Base-by-base conservation (phyloP, 2,888 invertebrate species). In the Romanomermis culicivorax region DNA sequence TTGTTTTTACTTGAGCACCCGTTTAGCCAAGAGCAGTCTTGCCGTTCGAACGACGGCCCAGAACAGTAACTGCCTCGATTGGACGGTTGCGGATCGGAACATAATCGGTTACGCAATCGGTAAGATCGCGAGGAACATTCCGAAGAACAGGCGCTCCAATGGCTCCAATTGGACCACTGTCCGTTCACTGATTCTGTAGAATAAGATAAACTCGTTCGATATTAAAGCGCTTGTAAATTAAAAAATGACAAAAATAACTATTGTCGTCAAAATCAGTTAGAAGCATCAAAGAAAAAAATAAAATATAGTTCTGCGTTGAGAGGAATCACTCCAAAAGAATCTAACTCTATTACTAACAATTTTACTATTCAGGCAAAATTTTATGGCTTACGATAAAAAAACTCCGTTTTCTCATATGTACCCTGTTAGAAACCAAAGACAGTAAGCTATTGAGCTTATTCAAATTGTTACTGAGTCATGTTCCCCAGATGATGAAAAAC, bases 11-110 rank as follows among this genome's bases (percentile, higher is more conserved):
- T 50, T 2, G 43, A 17, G 53, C 65, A 66, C 29, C 56, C 57
- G 1, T 56, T 45, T 1, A 61, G 56, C 45, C 64, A 63, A 25
- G 56, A 57, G 51, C 67, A 67, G 29, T 62, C 52, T n/a, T 60
- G 57, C 56, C 65, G 64, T 52, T 67, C 67, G 56, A 67, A 67
- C 51, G 67, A 67, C 52, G 64, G 64, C 17, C 67, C 67, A 24
- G 61, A 58, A 57, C 67, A 67, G 60, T 67, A 67, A 20, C 66
- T 58, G 23, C 67, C 67, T 11, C 65, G 54, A 53, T 67, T 67
- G 2, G 64, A 60, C 1, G 66, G 67, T 26, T 65, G 57, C 20
- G 67, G 67, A 47, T 63, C 60, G 47, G 65, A 61, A 58, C 67
- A 67, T 64, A 67, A 65, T 54, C 67, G 57, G 51, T 67, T 64